Evolutionary conservation across 92 coral and sea anemone species (phyloP), one percentile per base, ranked within the genome.

Genomic region (Galaxea fascicularis): DNA sequence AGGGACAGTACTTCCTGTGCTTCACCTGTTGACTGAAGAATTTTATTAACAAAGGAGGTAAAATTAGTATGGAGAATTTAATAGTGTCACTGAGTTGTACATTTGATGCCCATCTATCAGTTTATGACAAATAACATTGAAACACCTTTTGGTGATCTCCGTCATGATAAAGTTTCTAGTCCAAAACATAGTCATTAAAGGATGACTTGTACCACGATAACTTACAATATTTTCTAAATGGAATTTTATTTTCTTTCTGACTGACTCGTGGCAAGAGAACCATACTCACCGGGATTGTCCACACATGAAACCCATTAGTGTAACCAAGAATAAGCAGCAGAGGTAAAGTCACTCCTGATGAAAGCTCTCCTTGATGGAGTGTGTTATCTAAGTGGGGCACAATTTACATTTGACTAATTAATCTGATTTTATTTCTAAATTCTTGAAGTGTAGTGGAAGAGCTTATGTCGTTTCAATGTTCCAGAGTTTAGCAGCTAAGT

Each of bases 281-380:
- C 4, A 26, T 51, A 92, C 98, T 92, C 70, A 94, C 98, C 15
- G 98, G 95, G 76, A 96, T 82, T 28, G 87, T 90, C 98, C 98
- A 96, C 85, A 96, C 93, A 52, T 96, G 98, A 82, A 94, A 96
- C 74, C 98, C 98, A 90, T 96, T 96, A 35, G 91, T 94, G 80
- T 96, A 96, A 20, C 98, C 98, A 77, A 96, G 90, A 70, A 94
- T 91, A 59, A 96, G 90, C 71, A 96, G 90, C 75, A 96, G 77
- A n/a, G 96, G 94, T 44, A 82, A 59, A 64, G 89, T 81, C 24
- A 60, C 63, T 74, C 91, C 92, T 73, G 82, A 79, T 16, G 85
- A 83, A 67, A 82, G 67, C 20, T 94, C 95, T 31, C 89, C 92
- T 67, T 83, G 93, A 74, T 76, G 83, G 13, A 57, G 51, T 29